A percentile compares a stretch with the other conserved stretches of the same genome.
Evolutionary conservation across 1,140 invertebrate species (phyloP).

Genomic region (Drosophila trapezifrons): DNA sequence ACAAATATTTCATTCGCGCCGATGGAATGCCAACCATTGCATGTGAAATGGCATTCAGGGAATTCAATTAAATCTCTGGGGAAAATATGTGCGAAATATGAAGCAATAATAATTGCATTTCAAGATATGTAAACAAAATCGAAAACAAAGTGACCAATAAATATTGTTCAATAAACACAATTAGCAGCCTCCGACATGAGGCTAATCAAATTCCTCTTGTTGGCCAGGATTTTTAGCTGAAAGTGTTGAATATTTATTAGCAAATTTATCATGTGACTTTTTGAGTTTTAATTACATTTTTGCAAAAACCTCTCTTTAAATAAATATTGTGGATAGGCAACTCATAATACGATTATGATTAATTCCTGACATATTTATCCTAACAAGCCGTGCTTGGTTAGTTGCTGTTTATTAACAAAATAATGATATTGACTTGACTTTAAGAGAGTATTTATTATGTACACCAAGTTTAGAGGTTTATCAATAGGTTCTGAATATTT

Average conservation of each 20-base stretch:
- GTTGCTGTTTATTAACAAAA: too few species aligned
- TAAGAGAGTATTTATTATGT: too few species aligned
- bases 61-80: slow-evolving; percentile 8
- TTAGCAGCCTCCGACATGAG: background rate
- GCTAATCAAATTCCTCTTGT: too few species aligned
- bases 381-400: too few species aligned
- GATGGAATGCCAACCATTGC: background rate
- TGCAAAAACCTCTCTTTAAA: too few species aligned
- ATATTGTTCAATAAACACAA: background rate
- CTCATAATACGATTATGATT: too few species aligned
- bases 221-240: background rate
- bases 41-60: background rate
- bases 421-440: too few species aligned
- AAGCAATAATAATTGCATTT: slow-evolving; percentile 9
- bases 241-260: background rate
- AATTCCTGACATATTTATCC: too few species aligned
- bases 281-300: too few species aligned
- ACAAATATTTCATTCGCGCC: slow-evolving; percentile 1
- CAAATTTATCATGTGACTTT: background rate
- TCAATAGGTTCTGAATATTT: background rate
- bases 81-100: background rate
- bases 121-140: background rate
- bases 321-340: too few species aligned
- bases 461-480: too few species aligned
- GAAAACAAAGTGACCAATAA: background rate